Base-by-base conservation (phyloP, 2,797 vertebrate genomes). In the Acanthurus lineatus region DNA sequence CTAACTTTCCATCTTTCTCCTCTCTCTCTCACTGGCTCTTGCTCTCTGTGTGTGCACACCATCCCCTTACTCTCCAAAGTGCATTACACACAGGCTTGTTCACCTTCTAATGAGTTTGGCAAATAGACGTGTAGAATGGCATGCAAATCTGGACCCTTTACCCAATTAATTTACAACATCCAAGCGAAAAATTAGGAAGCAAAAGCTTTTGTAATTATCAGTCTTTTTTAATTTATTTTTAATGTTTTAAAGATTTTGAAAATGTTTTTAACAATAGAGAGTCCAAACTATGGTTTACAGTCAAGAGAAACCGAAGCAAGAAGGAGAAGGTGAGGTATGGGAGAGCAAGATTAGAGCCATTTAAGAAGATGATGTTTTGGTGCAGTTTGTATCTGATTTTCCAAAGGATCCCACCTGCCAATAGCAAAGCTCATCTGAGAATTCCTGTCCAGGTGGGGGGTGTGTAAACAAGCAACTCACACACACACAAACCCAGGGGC, bases 391-490 rank as follows among this genome's bases (percentile, higher is more conserved):
- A 73, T 87, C 53, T 49, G 9, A 70, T 88, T 86, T 90, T 84
- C 76, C 79, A 66, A 90, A 87, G 69, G 71, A 88, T 85, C 74
- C 89, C 90, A 92, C 90, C 88, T 92, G 90, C 90, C 73, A 88
- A 81, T 83, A 74, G 66, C 85, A 75, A 72, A 80, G 79, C 87
- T 88, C 87, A 85, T 86, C 76, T 78, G 89, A 88, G 92, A 90
- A 90, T 92, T 90, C 83, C 85, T 83, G 53, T 83, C 88, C 87
- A 91, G 85, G 89, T 92, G 84, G 86, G 85, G 83, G 82, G 84
- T 72, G 76, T 85, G 73, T 81, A 89, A 86, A 93, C 91, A 93
- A 80, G 65, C 60, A 66, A 58, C 71, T 75, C 68, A 73, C 51
- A 85, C 56, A 77, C 69, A 80, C 53, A 69, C 77, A 87, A 73